Base-by-base conservation (phyloP, 1,140 invertebrate species). In the Atta colombica region DNA sequence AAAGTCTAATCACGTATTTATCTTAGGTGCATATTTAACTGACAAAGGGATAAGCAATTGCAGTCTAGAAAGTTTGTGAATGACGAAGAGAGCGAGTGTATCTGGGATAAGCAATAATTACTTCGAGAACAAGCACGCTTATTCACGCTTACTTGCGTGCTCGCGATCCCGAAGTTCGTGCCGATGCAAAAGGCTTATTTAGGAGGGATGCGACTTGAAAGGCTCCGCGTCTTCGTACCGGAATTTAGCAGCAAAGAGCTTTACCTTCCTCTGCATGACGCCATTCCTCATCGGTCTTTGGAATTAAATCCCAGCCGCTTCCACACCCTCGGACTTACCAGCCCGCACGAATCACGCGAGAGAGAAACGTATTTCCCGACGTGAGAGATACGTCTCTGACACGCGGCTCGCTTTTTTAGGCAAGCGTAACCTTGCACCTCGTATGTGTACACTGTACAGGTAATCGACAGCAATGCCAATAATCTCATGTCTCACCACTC, bases 401-500 rank as follows among this genome's bases (percentile, higher is more conserved):
- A n/a, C 25, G 65, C 6, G 14, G 78, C 10, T 58, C 45, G 39
- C 45, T 72, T 74, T 74, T 75, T 58, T 28, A 3, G 4, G 10
- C 49, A 12, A 21, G 16, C 28, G 21, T 39, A 51, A 81, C 16
- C 49, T 60, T 60, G 51, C 53, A 75, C 31, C 69, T 89, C 72
- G 77, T 58, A 4, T 75, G 35, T 49, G 35, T 61, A 87, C 39
- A 35, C 28, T 35, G 25, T 60, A 87, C 39, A 35, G 28, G 74
- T 58, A 63, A 89, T 89, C 87, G 81, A 89, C 81, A 88, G 87
- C 58, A 55, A 61, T 77, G 87, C 82, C 88, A 75, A 88, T 89
- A 88, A 88, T 89, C 88, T 88, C 66, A 55, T 61, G 87, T 74
- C 25, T 39, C 12, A 63, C 10, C 25, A 21, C 16, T 21, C n/a